Conservation (phyloP, 2,797 vertebrate genomes). For the Gambelia wislizenii region DNA sequence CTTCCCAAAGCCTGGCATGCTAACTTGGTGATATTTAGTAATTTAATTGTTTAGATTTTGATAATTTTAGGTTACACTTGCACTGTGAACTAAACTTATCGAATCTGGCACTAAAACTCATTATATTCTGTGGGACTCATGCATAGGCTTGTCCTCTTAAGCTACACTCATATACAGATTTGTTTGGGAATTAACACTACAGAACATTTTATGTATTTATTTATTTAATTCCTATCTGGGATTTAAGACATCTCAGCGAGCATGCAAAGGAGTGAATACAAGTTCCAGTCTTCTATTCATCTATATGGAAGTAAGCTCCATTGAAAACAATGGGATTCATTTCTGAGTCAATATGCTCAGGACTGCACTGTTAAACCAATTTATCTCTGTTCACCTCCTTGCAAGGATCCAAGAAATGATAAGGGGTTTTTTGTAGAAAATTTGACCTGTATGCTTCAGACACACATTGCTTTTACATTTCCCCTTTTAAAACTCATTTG, state of each 20-base stretch:
- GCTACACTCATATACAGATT: background rate
- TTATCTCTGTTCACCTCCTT: background rate
- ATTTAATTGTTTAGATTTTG: background rate
- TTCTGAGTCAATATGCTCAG: background rate
- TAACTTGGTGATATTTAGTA: background rate
- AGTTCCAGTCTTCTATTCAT: background rate
- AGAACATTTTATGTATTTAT: too few relatives aligned
- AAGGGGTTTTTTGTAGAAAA: too few relatives aligned
- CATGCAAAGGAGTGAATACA: background rate
- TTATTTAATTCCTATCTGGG: background rate
- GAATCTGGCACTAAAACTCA: background rate
- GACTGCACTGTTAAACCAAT: background rate
- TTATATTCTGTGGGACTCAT: background rate
- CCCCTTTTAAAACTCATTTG: background rate
- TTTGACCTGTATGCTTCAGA: background rate
- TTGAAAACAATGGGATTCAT: background rate
- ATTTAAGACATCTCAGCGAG: background rate
- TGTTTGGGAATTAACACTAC: background rate
- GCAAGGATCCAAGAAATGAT: background rate
- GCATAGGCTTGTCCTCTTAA: background rate
- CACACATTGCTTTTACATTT: background rate
- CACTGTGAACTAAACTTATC: background rate
- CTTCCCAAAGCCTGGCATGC: background rate
- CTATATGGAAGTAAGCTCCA: background rate
- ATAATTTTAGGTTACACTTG: background rate